These are phyloP conservation scores for Drosophila rufa DNA, from an alignment of 1,140 invertebrate species.

Conservation along the genomic window DNA sequence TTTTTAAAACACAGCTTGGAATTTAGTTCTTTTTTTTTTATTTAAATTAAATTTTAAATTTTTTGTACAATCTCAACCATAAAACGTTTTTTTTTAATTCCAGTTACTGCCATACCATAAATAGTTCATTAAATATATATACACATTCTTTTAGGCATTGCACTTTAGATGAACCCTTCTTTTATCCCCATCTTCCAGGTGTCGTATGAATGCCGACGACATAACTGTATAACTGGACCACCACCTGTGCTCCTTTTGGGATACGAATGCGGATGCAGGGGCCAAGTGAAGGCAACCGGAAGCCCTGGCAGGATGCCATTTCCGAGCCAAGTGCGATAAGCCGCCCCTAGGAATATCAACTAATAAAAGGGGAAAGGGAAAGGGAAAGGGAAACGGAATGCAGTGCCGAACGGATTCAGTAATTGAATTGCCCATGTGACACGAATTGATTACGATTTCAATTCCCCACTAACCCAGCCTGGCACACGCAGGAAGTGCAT, in stretches of 20 bases:
- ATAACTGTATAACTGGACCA: constrained; percentile 54
- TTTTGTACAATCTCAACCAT: no score
- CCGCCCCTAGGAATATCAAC: constrained; percentile 15
- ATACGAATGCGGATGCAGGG: constrained; percentile 15
- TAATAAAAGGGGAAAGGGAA: constrained; percentile 18
- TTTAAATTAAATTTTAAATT: no score
- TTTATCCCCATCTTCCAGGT: background rate
- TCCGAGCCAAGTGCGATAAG: constrained; percentile 60
- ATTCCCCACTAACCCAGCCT: constrained; percentile 20
- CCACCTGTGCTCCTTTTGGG: constrained; percentile 52
- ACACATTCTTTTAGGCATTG: background rate
- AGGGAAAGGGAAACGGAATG: constrained; percentile 13
- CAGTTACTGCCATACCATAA: no score
- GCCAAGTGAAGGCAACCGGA: constrained; percentile 50
- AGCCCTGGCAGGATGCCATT: constrained; percentile 70
- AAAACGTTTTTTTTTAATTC: no score
- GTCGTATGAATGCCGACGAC: constrained; percentile 2
- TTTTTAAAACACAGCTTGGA: background rate
- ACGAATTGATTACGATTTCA: constrained; percentile 71
- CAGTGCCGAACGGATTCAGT: constrained; percentile 34
- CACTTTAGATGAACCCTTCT: constrained; percentile 1
- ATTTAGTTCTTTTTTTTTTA: no score
- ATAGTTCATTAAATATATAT: constrained; percentile 8
- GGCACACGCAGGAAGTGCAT: constrained; percentile 59
- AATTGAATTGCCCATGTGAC: constrained; percentile 78